Evolutionary conservation across 2,113 vertebrate genomes (phyloP).

Genomic region (Cheilinus undulatus): DNA sequence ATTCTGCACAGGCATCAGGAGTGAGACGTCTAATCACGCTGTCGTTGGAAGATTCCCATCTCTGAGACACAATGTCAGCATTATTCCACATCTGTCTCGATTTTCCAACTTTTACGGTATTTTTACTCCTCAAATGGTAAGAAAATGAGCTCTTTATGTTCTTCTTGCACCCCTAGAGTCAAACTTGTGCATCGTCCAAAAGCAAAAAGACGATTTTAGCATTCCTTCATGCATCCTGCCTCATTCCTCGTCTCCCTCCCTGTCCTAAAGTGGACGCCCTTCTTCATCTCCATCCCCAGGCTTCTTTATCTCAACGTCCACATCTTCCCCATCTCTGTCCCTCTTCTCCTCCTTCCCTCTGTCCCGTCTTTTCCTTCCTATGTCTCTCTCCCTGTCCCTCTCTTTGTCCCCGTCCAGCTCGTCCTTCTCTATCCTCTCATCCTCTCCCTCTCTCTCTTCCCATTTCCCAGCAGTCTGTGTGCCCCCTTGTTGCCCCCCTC

Average conservation of each 20-base stretch:
- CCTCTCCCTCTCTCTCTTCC: slow-evolving; percentile 48
- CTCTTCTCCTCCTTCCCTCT: slow-evolving; percentile 17
- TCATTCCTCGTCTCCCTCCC: slow-evolving; percentile 39
- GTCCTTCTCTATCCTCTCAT: slow-evolving; percentile 55
- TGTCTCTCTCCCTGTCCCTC: slow-evolving; percentile 42
- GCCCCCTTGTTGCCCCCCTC: slow-evolving; percentile 74
- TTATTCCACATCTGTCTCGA: background rate
- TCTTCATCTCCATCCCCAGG: slow-evolving; percentile 37
- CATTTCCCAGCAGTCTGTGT: slow-evolving; percentile 76
- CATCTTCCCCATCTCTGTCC: slow-evolving; percentile 10
- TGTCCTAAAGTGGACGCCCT: slow-evolving; percentile 44
- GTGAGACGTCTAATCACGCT: slow-evolving; percentile 15
- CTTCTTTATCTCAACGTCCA: slow-evolving; percentile 20
- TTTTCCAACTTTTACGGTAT: background rate
- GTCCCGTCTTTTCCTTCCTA: slow-evolving; percentile 19
- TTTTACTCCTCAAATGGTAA: background rate
- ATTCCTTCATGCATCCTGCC: slow-evolving; percentile 30
- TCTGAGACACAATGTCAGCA: slow-evolving; percentile 1
- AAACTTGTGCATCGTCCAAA: slow-evolving; percentile 33
- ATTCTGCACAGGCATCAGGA: background rate
- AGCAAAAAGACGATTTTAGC: slow-evolving; percentile 18
- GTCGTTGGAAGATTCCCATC: no score
- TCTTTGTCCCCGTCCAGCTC: slow-evolving; percentile 64
- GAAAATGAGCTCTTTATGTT: no score
- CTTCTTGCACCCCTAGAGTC: background rate